phyloP scores from a whole-genome alignment of 2,888 invertebrate genomes.

The Campoletis raptor region DNA sequence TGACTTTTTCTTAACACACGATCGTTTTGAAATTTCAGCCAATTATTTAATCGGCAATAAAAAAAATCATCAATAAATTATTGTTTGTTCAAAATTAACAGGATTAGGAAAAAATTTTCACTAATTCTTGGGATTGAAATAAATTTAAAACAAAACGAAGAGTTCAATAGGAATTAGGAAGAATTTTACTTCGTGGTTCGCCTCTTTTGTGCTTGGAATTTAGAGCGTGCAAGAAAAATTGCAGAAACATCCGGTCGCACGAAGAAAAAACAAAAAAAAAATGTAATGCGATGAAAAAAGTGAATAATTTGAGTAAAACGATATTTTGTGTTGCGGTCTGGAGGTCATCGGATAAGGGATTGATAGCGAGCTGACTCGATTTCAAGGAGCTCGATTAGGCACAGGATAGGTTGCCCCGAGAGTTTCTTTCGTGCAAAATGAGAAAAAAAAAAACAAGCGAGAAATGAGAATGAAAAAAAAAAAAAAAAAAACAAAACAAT shows the following conservation, averaged over 20 bases:
- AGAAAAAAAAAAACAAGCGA: constrained; percentile 9
- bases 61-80: too few relatives aligned
- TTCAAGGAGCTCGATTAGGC: constrained; percentile 55
- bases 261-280: not conserved
- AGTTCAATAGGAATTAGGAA: not conserved
- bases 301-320: constrained; percentile 25
- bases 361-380: constrained; percentile 55
- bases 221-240: not conserved
- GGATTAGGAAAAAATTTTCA: too few relatives aligned
- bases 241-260: not conserved
- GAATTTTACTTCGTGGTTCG: too few relatives aligned
- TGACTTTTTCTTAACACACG: too few relatives aligned
- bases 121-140: too few relatives aligned
- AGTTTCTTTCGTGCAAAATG: not conserved
- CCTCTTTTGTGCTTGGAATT: not conserved
- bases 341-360: constrained; percentile 64
- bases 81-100: too few relatives aligned
- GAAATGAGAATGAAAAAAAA: not conserved
- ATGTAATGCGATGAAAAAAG: constrained; percentile 15
- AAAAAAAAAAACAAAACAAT: not conserved
- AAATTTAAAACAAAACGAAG: too few relatives aligned
- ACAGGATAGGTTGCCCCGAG: constrained; percentile 21
- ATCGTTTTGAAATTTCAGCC: too few relatives aligned
- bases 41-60: too few relatives aligned
- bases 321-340: constrained; percentile 35